Evolutionary conservation across 92 coral and sea anemone species (phyloP).

Genomic region (Micromussa lordhowensis): DNA sequence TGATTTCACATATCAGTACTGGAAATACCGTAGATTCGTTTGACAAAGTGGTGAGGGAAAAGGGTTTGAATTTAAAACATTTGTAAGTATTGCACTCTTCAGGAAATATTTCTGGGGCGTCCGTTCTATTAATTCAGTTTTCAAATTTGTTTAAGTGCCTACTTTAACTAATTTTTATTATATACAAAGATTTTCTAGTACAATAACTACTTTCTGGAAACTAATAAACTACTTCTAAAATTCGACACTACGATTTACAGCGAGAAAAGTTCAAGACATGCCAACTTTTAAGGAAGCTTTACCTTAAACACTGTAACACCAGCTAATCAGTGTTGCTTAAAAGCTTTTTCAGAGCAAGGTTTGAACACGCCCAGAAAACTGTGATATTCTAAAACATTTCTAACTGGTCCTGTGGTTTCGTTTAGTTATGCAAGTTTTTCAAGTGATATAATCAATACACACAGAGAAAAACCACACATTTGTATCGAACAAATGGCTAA

Average conservation of each 20-base stretch:
- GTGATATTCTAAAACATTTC: background rate
- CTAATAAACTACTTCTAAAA: background rate
- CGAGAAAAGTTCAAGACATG: background rate
- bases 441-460: background rate
- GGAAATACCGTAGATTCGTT: background rate
- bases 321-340: background rate
- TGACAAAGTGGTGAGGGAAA: background rate
- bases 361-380: background rate
- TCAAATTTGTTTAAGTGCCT: background rate
- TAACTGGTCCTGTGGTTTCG: background rate
- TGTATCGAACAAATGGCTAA: constrained; percentile 4
- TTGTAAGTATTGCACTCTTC: background rate
- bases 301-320: background rate
- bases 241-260: background rate
- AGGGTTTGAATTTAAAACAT: background rate
- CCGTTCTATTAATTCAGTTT: background rate
- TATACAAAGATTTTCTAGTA: background rate
- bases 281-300: background rate
- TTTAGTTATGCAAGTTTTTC: background rate
- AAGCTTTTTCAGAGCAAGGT: background rate
- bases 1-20: constrained; percentile 1
- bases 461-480: background rate
- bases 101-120: background rate
- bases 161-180: background rate
- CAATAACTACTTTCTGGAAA: background rate